These are phyloP conservation scores for Panopea generosa DNA, from an alignment of 2,888 invertebrate species.

Conservation along the genomic window DNA sequence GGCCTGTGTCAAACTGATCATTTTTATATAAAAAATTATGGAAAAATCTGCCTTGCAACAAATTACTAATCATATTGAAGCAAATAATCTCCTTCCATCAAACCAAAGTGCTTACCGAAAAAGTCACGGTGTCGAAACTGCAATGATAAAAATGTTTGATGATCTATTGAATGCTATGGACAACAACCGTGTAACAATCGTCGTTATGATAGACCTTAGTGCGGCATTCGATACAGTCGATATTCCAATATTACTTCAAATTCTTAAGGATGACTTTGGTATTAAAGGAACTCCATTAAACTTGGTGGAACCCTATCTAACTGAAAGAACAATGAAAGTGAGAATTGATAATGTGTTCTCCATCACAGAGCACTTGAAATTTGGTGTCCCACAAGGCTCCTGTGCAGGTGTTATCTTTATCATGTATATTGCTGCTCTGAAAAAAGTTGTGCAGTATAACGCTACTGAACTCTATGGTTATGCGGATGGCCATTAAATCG, in stretches of 20 bases:
- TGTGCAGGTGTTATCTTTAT: slow-evolving; percentile 44
- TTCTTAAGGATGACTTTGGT: slow-evolving; percentile 28
- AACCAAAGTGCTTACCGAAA: slow-evolving; percentile 49
- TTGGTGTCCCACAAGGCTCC: slow-evolving; percentile 45
- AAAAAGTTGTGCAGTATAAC: slow-evolving; percentile 31
- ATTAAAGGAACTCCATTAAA: slow-evolving; percentile 30
- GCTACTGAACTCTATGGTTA: slow-evolving; percentile 33
- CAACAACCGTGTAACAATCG: slow-evolving; percentile 14
- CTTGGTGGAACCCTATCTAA: slow-evolving; percentile 41
- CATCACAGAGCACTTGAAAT: slow-evolving; percentile 23
- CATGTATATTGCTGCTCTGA: slow-evolving; percentile 43
- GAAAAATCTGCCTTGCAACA: slow-evolving; percentile 39
- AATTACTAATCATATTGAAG: slow-evolving; percentile 31
- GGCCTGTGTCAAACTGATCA: slow-evolving; percentile 15
- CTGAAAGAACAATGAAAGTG: slow-evolving; percentile 27
- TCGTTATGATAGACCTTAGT: slow-evolving; percentile 44
- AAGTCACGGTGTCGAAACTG: slow-evolving; percentile 35
- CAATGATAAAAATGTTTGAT: slow-evolving; percentile 43
- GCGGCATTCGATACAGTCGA: slow-evolving; percentile 39
- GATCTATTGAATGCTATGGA: slow-evolving; percentile 30
- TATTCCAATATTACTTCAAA: slow-evolving; percentile 20
- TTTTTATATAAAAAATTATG: slow-evolving; percentile 9
- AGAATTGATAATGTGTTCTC: slow-evolving; percentile 25
- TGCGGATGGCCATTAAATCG: slow-evolving; percentile 40
- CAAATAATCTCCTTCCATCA: slow-evolving; percentile 24